A percentile compares a stretch with the other conserved stretches of the same genome.
Conservation (phyloP, 1,140 invertebrate genomes). For the Drosophila albomicans region DNA sequence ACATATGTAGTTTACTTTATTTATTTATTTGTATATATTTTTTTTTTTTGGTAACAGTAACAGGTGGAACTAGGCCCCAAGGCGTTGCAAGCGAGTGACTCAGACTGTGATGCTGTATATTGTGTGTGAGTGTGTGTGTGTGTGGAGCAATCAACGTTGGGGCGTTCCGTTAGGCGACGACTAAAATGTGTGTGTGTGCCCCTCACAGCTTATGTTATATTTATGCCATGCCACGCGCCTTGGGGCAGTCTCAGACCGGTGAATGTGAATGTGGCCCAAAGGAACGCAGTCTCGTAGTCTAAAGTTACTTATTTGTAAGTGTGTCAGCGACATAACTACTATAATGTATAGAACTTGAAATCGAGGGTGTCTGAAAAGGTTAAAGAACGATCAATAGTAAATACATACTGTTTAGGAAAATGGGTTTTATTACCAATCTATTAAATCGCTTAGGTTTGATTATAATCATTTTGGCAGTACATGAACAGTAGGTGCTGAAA, state of each 20-base stretch:
- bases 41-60: constrained; percentile 32
- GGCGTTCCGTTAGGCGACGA: constrained; percentile 45
- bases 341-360: constrained; percentile 14
- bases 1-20: constrained; percentile 44
- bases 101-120: neutral
- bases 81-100: constrained; percentile 48
- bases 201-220: constrained; percentile 40
- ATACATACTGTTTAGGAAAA: no score
- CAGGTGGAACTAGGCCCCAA: constrained; percentile 58
- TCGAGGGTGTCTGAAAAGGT: no score
- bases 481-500: constrained; percentile 3
- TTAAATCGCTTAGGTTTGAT: no score
- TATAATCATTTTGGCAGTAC: neutral
- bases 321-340: constrained; percentile 49
- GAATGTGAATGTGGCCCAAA: constrained; percentile 45
- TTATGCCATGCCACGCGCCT: constrained; percentile 56
- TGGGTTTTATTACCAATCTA: no score
- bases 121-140: constrained; percentile 12
- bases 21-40: neutral
- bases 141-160: constrained; percentile 31
- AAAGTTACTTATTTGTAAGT: constrained; percentile 66
- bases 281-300: constrained; percentile 42
- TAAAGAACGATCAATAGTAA: no score
- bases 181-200: constrained; percentile 49
- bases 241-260: constrained; percentile 24